phyloP scores from a whole-genome alignment of 2,797 vertebrate genomes.

The Pogoniulus pusillus region DNA sequence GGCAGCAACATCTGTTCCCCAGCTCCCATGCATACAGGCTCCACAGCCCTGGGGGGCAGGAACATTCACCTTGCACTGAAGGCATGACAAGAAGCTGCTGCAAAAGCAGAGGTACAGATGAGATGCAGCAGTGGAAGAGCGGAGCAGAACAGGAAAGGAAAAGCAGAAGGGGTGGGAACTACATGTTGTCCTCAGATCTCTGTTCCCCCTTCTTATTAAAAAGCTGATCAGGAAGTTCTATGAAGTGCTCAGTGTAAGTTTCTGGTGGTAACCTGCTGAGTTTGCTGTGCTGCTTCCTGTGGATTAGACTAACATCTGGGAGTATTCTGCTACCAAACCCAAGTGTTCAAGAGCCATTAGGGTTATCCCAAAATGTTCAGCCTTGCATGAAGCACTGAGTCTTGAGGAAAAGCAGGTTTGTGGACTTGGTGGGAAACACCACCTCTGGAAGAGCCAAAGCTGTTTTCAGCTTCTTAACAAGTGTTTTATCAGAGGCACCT shows the following conservation, averaged over 20 bases:
- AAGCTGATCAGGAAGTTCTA: neutral
- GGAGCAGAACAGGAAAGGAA: neutral
- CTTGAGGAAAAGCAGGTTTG: neutral
- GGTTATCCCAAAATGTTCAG: neutral
- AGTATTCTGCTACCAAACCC: neutral
- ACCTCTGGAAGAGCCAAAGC: neutral
- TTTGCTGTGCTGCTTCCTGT: neutral
- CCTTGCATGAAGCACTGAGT: neutral
- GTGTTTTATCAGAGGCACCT: neutral
- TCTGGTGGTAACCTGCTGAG: neutral
- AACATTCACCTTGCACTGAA: neutral
- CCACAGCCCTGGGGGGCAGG: accelerated
- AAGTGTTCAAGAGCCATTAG: neutral
- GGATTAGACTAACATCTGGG: neutral
- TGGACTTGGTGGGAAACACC: neutral
- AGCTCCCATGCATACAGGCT: neutral
- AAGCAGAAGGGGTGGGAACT: neutral
- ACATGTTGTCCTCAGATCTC: neutral
- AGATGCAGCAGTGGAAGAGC: neutral
- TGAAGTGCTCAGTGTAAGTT: neutral
- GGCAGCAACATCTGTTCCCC: neutral
- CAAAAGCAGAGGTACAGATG: neutral
- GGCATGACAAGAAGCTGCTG: neutral
- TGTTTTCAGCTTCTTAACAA: neutral
- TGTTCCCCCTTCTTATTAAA: neutral